Evolutionary conservation across 2,113 vertebrate genomes (phyloP).

Genomic region (Chaenogobius annularis): DNA sequence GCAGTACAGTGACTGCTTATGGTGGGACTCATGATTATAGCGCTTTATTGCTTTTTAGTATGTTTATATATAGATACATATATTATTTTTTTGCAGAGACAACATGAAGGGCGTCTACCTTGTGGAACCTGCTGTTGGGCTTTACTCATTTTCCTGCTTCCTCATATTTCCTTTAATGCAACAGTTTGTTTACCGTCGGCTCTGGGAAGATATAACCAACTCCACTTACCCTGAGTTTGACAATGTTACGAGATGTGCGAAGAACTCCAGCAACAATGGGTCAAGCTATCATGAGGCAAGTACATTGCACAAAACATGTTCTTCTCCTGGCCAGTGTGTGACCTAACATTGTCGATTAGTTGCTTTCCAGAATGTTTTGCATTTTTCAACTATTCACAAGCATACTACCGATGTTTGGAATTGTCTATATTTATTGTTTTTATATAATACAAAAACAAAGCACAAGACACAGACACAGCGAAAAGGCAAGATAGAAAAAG

Average conservation of each 20-base stretch:
- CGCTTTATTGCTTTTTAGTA: neutral
- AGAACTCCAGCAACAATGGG: constrained; percentile 55
- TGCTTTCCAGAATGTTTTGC: too few relatives aligned
- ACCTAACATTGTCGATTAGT: too few relatives aligned
- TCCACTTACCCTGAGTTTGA: constrained; percentile 68
- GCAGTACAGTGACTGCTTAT: too few relatives aligned
- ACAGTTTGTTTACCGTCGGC: constrained; percentile 87
- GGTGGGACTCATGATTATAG: too few relatives aligned
- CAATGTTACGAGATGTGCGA: constrained; percentile 76
- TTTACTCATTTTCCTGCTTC: constrained; percentile 81
- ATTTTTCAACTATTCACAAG: too few relatives aligned
- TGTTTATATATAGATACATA: neutral
- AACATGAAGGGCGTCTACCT: constrained; percentile 80
- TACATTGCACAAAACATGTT: neutral
- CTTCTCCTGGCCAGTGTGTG: too few relatives aligned
- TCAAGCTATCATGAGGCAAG: constrained; percentile 60
- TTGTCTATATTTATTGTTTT: too few relatives aligned
- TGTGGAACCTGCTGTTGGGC: constrained; percentile 86
- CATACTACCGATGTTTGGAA: too few relatives aligned
- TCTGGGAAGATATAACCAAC: constrained; percentile 86
- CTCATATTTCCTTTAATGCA: constrained; percentile 78
- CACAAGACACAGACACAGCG: too few relatives aligned
- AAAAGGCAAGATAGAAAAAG: too few relatives aligned
- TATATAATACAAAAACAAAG: too few relatives aligned
- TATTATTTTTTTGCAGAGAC: constrained; percentile 1